phyloP scores from a whole-genome alignment of 1,140 invertebrate species.

The Diprion similis region DNA sequence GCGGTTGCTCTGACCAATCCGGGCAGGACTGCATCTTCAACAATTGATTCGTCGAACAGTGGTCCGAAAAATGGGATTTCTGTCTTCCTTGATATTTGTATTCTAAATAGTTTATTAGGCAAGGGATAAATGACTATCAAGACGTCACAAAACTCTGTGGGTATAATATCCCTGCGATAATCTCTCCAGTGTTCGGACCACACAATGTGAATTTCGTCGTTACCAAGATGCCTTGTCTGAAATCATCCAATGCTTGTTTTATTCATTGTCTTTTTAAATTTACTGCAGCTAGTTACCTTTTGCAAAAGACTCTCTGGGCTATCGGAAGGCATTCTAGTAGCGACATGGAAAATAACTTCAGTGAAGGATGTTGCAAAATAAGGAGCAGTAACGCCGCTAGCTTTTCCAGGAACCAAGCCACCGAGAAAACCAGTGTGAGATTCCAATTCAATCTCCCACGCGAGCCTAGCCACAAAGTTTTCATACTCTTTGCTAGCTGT shows the following conservation, averaged over 20 bases:
- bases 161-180: constrained; percentile 95
- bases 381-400: constrained; percentile 90
- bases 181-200: constrained; percentile 98
- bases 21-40: constrained; percentile 83
- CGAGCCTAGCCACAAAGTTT: constrained; percentile 91
- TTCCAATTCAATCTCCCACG: constrained; percentile 96
- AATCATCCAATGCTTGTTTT: constrained; percentile 22
- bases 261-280: neutral
- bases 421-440: constrained; percentile 96
- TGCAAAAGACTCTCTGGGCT: constrained; percentile 86
- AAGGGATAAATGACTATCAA: constrained; percentile 97
- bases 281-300: constrained; percentile 69
- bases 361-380: constrained; percentile 93
- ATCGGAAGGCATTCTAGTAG: constrained; percentile 95
- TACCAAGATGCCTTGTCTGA: constrained; percentile 93
- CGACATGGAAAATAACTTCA: constrained; percentile 93
- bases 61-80: constrained; percentile 95
- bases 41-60: constrained; percentile 92
- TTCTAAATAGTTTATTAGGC: constrained; percentile 65
- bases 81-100: constrained; percentile 56
- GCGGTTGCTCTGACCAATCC: constrained; percentile 91
- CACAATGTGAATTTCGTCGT: constrained; percentile 99
- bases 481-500: constrained; percentile 91
- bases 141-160: constrained; percentile 99
- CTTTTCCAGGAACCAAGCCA: constrained; percentile 90